Evolutionary conservation across 2,113 vertebrate genomes (phyloP), one percentile per base, ranked within the genome.

Genomic region (Podarcis raffonei): DNA sequence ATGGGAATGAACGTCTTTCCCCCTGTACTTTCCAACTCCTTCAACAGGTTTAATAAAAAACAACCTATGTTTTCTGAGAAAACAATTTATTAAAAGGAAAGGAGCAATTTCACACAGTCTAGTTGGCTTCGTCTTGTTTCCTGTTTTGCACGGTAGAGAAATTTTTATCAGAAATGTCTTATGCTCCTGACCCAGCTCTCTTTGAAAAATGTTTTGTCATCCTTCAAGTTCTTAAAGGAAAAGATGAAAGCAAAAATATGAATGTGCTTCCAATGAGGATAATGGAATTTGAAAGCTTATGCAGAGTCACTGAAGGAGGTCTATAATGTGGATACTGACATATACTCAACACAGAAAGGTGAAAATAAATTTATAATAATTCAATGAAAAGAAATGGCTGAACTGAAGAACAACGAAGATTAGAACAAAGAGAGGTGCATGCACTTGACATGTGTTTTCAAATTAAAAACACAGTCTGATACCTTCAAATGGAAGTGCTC

Each of bases 151-250:
- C 90, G 87, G 53, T 76, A 90, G 87, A 96, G 87, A 94, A 95
- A 93, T 93, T 59, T 93, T 95, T 90, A 92, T 94, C 90, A 95
- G 88, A 95, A 94, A 95, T 83, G 66, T 81, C 91, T 95, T 92
- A 86, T 89, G 92, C 94, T 94, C 90, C 89, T 95, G 93, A 96
- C 94, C 90, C 32, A 90, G 82, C 89, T 95, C 83, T 87, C 92
- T 97, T 95, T 95, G 94, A 97, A 97, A 96, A 94, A 89, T 94
- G 57, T 95, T 97, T 96, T 97, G 93, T 96, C 89, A 92, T 95
- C 86, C 87, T 94, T 96, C 94, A 91, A 88, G 82, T 95, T 87
- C 91, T 95, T 96, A 94, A 95, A 97, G 87, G 74, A 95, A 91
- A 96, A 95, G 94, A 96, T 94, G 89, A 96, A 96, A 96, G 95